Evolutionary conservation across 2,888 invertebrate genomes (phyloP), one percentile per base, ranked within the genome.

Genomic region (Eupeodes luniger): DNA sequence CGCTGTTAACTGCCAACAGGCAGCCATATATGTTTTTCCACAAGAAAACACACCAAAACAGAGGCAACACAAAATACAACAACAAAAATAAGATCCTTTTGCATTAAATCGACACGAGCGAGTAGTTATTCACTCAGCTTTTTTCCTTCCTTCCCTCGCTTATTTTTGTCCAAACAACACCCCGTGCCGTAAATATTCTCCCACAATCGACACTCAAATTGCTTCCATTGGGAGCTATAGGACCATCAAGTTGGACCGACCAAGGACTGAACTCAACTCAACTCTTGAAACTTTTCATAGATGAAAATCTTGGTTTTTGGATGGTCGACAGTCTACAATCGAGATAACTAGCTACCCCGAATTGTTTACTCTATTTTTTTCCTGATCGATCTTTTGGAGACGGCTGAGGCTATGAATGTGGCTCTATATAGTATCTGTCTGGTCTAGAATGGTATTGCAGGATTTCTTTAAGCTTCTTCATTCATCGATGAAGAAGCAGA

Each of bases 81-180:
- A 27, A 27, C 27, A 55, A 62, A 51, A 69, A 34, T 4, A 7
- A 77, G 61, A 84, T 80, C 80, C 84, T 87, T 87, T 84, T 84
- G 87, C 84, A 84, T 87, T 87, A 77, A 87, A 81, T 87, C 87
- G 84, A 84, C 87, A 87, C 87, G 80, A 84, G 80, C 83, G 80
- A 84, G 66, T 87, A 87, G 86, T 66, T 87, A 80, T 76, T 66
- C 74, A 74, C 62, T 82, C 62, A 34, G 40, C 19, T 62, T 3
- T 40, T 9, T 40, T 40, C 40, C 6, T 40, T 69, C 36, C n/a
- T 53, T 69, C 47, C 69, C 51, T 59, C 75, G 36, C 9, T 40
- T 27, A 27, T 27, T 49, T 61, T n/a, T 66, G 47, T 57, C 55
- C 47, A 36, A 5, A 11, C 47, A 11, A 11, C 62, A 14, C 34